A percentile compares a stretch with the other conserved stretches of the same genome.
Conservation (phyloP, 2,888 invertebrate genomes). For the Acleris holmiana region DNA sequence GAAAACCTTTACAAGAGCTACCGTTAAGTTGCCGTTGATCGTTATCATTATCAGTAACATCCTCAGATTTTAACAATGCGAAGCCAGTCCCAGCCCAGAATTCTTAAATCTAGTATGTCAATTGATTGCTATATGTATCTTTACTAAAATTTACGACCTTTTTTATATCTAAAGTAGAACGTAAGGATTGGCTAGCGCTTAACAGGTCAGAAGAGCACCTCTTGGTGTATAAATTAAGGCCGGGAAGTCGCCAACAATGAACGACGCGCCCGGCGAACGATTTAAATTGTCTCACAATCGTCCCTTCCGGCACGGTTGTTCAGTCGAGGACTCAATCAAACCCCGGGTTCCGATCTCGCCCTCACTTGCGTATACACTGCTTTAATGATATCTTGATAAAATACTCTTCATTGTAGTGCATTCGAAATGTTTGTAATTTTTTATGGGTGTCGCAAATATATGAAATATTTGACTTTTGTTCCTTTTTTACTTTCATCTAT, state of each 20-base stretch:
- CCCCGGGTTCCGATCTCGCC: constrained; percentile 47
- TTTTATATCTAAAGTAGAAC: too few relatives aligned
- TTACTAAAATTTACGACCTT: too few relatives aligned
- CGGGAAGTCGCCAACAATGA: constrained; percentile 70
- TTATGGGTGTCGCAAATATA: not conserved
- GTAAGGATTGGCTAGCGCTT: too few relatives aligned
- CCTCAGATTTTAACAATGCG: too few relatives aligned
- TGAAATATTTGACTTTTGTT: too few relatives aligned
- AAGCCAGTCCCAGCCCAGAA: too few relatives aligned
- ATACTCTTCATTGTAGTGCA: constrained; percentile 46
- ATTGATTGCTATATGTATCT: too few relatives aligned
- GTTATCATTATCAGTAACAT: too few relatives aligned
- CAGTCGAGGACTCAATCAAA: constrained; percentile 54
- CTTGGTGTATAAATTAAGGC: constrained; percentile 44
- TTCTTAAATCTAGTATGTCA: too few relatives aligned
- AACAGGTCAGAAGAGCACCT: not conserved
- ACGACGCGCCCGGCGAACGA: constrained; percentile 62
- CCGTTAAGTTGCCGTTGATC: too few relatives aligned
- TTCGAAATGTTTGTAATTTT: constrained; percentile 37
- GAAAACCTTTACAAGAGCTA: too few relatives aligned
- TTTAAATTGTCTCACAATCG: constrained; percentile 80
- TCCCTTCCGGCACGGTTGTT: constrained; percentile 63
- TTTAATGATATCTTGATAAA: constrained; percentile 48
- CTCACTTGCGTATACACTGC: constrained; percentile 44
- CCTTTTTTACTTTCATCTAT: too few relatives aligned